Base-by-base conservation (phyloP, 92 coral and sea anemone species). In the Virgularia gustaviana region DNA sequence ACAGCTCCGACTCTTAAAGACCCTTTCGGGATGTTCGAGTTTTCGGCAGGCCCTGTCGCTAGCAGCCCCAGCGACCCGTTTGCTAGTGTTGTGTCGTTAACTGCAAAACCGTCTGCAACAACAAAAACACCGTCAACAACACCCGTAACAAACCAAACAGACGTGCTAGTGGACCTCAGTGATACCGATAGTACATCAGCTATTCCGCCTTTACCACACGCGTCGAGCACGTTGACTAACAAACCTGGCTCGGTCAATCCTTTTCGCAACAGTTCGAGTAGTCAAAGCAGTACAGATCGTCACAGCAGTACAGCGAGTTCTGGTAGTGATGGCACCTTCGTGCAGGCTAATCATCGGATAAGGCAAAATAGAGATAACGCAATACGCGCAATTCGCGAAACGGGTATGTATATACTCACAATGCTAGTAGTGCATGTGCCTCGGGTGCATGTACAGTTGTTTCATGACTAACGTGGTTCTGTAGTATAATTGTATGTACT, bases 221-320 rank as follows among this genome's bases (percentile, higher is more conserved):
- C n/a, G n/a, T n/a, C n/a, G n/a, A n/a, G n/a, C n/a, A n/a, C n/a
- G n/a, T n/a, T n/a, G n/a, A n/a, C n/a, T n/a, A n/a, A n/a, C n/a
- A n/a, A n/a, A n/a, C n/a, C n/a, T n/a, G n/a, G n/a, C n/a, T n/a
- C n/a, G n/a, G n/a, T n/a, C n/a, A n/a, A n/a, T n/a, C n/a, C 8
- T 39, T 39, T 15, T 2, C 13, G 22, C 58, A 52, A 52, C 44
- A 68, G 75, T 20, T 68, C 75, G 1, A 61, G 75, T 12, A 68
- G 75, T 31, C 60, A 47, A 3, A 68, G 75, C 44, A 68, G 75
- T 16, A 31, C 13, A 9, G 33, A 68, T 29, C 55, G 61, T 2
- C 51, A 31, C 16, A 68, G 61, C 61, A 49, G 75, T 51, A 47
- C 61, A 2, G 75, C 61, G 7, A 68, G 75, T 33, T 68, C 75